Evolutionary conservation across 2,113 vertebrate genomes (phyloP), one percentile per base, ranked within the genome.

Genomic region (Trichomycterus rosablanca): DNA sequence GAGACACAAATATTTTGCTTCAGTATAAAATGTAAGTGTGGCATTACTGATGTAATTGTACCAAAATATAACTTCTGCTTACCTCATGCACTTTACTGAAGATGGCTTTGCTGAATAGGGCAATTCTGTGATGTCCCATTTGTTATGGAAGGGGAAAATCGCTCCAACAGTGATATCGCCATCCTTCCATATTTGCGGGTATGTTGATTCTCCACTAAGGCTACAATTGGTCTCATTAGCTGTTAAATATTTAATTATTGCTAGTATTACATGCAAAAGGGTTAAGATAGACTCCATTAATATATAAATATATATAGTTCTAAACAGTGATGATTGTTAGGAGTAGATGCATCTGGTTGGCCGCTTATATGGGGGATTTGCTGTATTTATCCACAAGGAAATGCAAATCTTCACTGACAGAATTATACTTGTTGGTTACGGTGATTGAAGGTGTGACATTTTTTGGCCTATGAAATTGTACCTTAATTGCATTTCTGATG

Each of bases 71-170:
- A 32, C 30, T 5, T 12, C 2, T 32, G 9, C 67, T 20, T 70
- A 70, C 67, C 60, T 70, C 30, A 23, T 19, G 11, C 67, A 70
- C 2, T 59, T 64, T 4, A 70, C 7, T 24, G 60, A 11, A 53
- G 40, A 30, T 32, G 67, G 67, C 16, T 11, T 53, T 3, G 40
- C 3, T 5, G 26, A 32, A 40, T 70, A 70, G 19, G 67, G 46
- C 1, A 52, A 9, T 11, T 59, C 23, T 7, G 14, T 39, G 30
- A 59, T 18, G 9, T 70, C 54, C 67, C 67, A 70, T 19, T 32
- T 64, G 22, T 20, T 70, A 40, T 70, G 67, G n/a, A 70, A 64
- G 7, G 60, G 53, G n/a, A 70, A 70, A 70, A 70, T 51, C 5
- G 37, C 67, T 24, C 67, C 67, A 46, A 70, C 1, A 32, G 64